Evolutionary conservation across 2,797 vertebrate genomes (phyloP).

Genomic region (Antrozous pallidus): DNA sequence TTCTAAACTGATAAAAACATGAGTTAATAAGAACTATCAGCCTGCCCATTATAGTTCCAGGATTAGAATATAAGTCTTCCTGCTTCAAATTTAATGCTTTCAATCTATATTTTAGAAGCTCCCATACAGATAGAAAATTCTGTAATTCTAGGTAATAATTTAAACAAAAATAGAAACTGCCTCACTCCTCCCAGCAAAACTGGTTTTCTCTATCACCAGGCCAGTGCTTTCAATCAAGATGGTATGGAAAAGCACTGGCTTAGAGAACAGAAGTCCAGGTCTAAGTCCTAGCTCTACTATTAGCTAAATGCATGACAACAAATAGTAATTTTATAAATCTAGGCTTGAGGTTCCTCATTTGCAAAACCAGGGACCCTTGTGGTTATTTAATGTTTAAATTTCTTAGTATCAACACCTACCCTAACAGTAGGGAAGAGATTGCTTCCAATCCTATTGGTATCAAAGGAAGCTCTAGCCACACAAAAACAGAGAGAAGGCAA

Average conservation of each 20-base stretch:
- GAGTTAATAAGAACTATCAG: slow-evolving; percentile 36
- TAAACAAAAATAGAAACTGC: slow-evolving; percentile 38
- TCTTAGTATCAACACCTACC: slow-evolving; percentile 25
- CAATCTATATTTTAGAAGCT: not conserved
- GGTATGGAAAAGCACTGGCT: not conserved
- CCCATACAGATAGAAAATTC: not conserved
- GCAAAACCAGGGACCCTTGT: slow-evolving; percentile 4
- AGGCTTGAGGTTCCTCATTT: slow-evolving; percentile 13
- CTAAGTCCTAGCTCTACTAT: slow-evolving; percentile 13
- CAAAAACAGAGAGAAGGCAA: not conserved
- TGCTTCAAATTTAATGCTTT: not conserved
- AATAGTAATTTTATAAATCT: slow-evolving; percentile 28
- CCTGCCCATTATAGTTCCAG: not conserved
- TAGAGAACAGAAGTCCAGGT: not conserved
- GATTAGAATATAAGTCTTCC: slow-evolving; percentile 34
- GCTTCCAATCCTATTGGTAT: not conserved
- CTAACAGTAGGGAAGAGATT: slow-evolving; percentile 3
- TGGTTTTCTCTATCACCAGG: not conserved
- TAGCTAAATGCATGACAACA: not conserved
- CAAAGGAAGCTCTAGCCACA: slow-evolving; percentile 24
- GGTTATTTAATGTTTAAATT: slow-evolving; percentile 34
- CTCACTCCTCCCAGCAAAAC: slow-evolving; percentile 33
- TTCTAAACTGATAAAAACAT: slow-evolving; percentile 44
- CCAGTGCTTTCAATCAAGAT: slow-evolving; percentile 1
- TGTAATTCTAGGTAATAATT: slow-evolving; percentile 8